Percentiles rank a stretch among this genome's conserved stretches.
Evolutionary conservation across 2,888 invertebrate species (phyloP).

Genomic region (Epiblema foenella): DNA sequence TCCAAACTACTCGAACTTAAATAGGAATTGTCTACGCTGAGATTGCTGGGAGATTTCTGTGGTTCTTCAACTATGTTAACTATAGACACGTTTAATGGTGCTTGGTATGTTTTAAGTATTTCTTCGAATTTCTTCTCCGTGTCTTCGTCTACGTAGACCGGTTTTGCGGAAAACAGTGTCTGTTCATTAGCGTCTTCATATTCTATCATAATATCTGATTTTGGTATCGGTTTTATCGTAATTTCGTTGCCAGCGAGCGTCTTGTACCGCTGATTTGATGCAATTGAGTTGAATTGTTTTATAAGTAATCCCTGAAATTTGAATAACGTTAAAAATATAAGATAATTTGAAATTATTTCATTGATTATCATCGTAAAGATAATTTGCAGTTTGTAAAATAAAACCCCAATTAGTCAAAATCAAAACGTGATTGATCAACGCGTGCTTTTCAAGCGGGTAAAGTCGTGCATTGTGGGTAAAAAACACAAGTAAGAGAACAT

Average conservation of each 20-base stretch:
- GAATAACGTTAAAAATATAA: conserved; percentile 46
- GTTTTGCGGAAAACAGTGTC: conserved; percentile 69
- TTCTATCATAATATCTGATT: conserved; percentile 72
- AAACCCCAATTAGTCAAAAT: conserved; percentile 40
- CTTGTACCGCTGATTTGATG: conserved; percentile 73
- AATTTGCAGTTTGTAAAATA: conserved; percentile 18
- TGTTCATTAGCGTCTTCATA: conserved; percentile 71
- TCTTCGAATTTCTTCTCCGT: conserved; percentile 76
- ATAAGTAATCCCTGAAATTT: conserved; percentile 80
- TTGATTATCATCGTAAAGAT: conserved; percentile 27
- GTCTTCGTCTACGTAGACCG: conserved; percentile 68
- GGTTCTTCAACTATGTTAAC: conserved; percentile 58
- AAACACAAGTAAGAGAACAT: conserved; percentile 4
- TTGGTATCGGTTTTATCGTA: conserved; percentile 67
- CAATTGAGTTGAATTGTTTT: conserved; percentile 78
- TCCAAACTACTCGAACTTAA: conserved; percentile 79
- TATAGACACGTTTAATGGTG: conserved; percentile 54
- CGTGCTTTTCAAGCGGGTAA: conserved; percentile 35
- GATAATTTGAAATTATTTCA: conserved; percentile 21
- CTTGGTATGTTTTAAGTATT: conserved; percentile 69
- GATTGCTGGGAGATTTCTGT: conserved; percentile 64
- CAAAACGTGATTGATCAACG: conserved; percentile 39
- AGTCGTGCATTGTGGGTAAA: conserved; percentile 34
- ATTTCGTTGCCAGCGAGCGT: conserved; percentile 66
- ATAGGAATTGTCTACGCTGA: conserved; percentile 70